phyloP scores from a whole-genome alignment of 2,113 vertebrate species.

The Raja brachyura region DNA sequence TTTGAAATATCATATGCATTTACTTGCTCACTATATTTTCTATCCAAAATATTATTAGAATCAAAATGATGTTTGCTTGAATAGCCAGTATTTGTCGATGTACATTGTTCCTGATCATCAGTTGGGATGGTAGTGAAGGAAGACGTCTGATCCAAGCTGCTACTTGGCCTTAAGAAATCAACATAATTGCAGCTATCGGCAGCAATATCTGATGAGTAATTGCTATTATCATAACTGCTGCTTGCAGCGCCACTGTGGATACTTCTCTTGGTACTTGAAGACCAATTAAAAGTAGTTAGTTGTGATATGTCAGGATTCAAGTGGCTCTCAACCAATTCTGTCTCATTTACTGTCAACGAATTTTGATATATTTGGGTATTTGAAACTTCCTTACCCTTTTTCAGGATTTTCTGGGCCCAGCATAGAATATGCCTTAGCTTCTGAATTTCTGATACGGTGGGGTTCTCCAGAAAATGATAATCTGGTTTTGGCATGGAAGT shows the following conservation, averaged over 20 bases:
- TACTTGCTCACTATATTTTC: neutral
- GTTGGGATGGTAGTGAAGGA: neutral
- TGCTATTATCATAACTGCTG: neutral
- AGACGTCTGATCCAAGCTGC: neutral
- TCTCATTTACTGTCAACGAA: neutral
- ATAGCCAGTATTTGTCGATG: neutral
- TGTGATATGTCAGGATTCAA: neutral
- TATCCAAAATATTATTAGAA: neutral
- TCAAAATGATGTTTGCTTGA: neutral
- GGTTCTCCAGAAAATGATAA: slow-evolving; percentile 44
- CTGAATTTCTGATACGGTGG: slow-evolving; percentile 49
- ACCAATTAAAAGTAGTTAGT: neutral
- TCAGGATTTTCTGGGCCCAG: slow-evolving; percentile 53
- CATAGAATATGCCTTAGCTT: slow-evolving; percentile 54
- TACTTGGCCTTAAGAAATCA: neutral
- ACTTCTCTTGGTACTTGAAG: neutral
- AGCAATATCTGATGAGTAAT: neutral
- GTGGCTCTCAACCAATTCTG: neutral
- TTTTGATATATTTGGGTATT: neutral
- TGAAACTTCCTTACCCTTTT: slow-evolving; percentile 21
- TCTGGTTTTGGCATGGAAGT: slow-evolving; percentile 39
- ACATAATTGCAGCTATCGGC: slow-evolving; percentile 17
- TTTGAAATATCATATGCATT: neutral
- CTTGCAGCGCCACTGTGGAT: neutral
- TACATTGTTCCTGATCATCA: neutral